These are phyloP conservation scores for Hozukius guyotensis DNA, from an alignment of 2,797 vertebrate species.

Conservation along the genomic window DNA sequence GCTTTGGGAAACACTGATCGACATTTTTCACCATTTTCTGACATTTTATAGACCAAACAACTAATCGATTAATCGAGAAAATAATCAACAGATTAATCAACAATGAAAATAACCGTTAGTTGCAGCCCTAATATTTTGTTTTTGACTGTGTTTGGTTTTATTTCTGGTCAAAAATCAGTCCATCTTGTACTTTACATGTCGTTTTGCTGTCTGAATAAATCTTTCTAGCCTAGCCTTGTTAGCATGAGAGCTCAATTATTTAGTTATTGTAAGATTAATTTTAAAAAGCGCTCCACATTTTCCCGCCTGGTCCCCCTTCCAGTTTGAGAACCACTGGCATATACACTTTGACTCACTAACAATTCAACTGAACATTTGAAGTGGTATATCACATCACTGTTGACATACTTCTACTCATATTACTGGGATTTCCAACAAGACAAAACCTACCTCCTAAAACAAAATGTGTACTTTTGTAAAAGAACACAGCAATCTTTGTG, in stretches of 20 bases:
- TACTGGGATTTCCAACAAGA: background rate
- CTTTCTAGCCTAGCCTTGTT: background rate
- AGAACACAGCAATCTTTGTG: background rate
- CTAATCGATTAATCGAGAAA: no score
- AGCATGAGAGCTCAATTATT: background rate
- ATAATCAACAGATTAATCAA: no score
- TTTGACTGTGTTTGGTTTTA: background rate
- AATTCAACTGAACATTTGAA: background rate
- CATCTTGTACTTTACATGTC: background rate
- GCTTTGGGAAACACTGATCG: no score
- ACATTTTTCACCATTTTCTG: no score
- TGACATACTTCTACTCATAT: background rate
- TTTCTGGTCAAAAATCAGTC: background rate
- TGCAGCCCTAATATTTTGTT: no score
- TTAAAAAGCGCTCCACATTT: background rate
- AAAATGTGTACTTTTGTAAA: background rate
- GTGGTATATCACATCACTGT: background rate
- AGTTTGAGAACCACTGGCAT: slow-evolving; percentile 15
- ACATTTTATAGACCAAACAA: no score
- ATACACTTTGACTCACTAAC: background rate
- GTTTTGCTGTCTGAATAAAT: background rate
- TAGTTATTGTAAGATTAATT: background rate
- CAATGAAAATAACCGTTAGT: no score
- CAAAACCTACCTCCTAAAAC: background rate
- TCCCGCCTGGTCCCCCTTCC: background rate